Evolutionary conservation across 2,888 invertebrate species (phyloP).

Genomic region (Xylota segnis): DNA sequence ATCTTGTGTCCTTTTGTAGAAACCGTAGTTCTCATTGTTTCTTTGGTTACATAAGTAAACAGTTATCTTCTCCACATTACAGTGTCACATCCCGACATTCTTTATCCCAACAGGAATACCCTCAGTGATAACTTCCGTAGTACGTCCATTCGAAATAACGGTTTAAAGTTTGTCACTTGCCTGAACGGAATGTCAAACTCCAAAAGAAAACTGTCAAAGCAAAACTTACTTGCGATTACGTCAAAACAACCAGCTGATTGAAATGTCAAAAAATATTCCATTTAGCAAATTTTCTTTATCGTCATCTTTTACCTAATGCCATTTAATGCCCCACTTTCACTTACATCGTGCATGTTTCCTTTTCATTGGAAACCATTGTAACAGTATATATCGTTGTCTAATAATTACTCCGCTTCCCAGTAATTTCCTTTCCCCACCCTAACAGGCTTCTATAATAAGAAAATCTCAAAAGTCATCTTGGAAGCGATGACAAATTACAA

Average conservation of each 20-base stretch:
- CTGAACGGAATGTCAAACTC: neutral
- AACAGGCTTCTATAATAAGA: neutral
- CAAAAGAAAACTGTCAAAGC: neutral
- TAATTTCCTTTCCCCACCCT: neutral
- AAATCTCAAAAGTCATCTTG: neutral
- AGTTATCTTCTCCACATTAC: no score
- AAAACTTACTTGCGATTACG: conserved; percentile 1
- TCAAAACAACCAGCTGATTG: conserved; percentile 31
- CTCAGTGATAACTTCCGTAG: no score
- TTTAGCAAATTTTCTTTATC: neutral
- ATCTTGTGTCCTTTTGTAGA: no score
- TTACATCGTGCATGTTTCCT: conserved; percentile 39
- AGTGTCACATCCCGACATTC: no score
- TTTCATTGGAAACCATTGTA: conserved; percentile 15
- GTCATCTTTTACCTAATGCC: conserved; percentile 44
- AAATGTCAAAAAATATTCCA: conserved; percentile 14
- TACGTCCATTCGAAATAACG: no score
- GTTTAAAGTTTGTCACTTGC: neutral
- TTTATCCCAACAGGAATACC: no score
- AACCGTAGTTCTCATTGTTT: no score
- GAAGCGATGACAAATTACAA: conserved; percentile 59
- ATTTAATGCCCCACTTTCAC: conserved; percentile 50
- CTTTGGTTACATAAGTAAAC: no score
- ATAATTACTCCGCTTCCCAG: neutral
- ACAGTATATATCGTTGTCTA: neutral